Conservation (phyloP, 2,888 invertebrate genomes). For the Nomada fucata region DNA sequence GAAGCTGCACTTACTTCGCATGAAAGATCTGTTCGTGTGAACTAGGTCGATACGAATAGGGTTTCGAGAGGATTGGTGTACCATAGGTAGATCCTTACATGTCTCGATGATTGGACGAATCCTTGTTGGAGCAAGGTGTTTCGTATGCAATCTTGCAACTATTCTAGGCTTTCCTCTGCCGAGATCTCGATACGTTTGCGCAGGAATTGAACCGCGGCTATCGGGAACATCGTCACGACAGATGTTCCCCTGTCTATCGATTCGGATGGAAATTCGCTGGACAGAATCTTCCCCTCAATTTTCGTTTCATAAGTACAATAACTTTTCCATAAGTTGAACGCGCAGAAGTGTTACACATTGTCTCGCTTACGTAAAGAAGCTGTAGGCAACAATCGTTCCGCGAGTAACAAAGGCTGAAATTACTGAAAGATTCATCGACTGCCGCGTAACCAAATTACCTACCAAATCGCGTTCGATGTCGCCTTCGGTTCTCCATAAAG, state of each 20-base stretch:
- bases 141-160: background rate
- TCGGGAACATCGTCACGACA: constrained; percentile 39
- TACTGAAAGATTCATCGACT: too few species aligned
- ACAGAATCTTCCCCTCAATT: constrained; percentile 31
- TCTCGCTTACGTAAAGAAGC: too few species aligned
- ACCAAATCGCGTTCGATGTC: too few species aligned
- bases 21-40: background rate
- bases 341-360: constrained; percentile 1
- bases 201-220: constrained; percentile 41
- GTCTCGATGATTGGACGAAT: constrained; percentile 8
- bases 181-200: constrained; percentile 31
- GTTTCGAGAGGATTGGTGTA: background rate
- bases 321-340: constrained; percentile 20
- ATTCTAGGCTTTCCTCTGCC: constrained; percentile 4
- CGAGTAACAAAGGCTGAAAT: too few species aligned
- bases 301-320: constrained; percentile 42
- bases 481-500: too few species aligned
- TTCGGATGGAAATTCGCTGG: constrained; percentile 19
- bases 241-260: constrained; percentile 30
- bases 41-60: constrained; percentile 10
- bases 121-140: background rate
- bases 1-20: background rate
- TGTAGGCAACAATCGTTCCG: too few species aligned
- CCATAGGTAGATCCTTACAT: background rate
- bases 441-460: too few species aligned